phyloP scores from a whole-genome alignment of 2,888 invertebrate genomes.

The Labia minor region DNA sequence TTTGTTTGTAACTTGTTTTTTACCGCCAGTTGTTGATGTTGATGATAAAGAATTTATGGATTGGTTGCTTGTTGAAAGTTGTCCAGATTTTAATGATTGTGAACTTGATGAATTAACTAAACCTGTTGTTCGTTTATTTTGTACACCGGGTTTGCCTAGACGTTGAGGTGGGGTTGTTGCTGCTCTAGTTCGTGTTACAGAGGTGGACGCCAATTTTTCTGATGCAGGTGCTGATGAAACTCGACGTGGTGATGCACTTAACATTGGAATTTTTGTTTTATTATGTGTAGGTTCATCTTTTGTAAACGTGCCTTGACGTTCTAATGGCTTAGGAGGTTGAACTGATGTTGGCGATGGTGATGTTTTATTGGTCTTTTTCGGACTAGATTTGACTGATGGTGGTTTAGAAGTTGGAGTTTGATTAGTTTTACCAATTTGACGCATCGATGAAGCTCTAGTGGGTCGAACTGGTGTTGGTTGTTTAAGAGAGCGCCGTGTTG shows the following conservation, averaged over 20 bases:
- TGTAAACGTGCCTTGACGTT: conserved; percentile 84
- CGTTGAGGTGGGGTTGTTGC: conserved; percentile 22
- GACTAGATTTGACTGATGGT: conserved; percentile 30
- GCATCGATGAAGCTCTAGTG: conserved; percentile 31
- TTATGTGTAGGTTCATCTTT: conserved; percentile 60
- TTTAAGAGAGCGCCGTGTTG: conserved; percentile 30
- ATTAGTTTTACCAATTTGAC: conserved; percentile 32
- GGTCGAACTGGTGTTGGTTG: conserved; percentile 27
- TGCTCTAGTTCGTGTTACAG: conserved; percentile 26
- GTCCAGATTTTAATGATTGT: conserved; percentile 28
- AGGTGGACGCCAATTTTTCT: conserved; percentile 29
- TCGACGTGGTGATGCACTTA: conserved; percentile 32
- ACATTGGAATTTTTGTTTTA: conserved; percentile 32
- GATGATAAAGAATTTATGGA: conserved; percentile 43
- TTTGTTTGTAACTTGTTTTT: conserved; percentile 37
- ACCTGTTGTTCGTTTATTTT: conserved; percentile 21
- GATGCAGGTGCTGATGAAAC: conserved; percentile 23
- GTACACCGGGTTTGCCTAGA: conserved; percentile 21
- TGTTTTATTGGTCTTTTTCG: conserved; percentile 20
- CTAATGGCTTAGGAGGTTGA: conserved; percentile 41
- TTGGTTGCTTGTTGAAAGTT: conserved; percentile 50
- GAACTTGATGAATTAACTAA: conserved; percentile 18
- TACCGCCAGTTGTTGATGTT: conserved; percentile 24
- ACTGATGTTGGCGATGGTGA: conserved; percentile 35
- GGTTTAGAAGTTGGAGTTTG: conserved; percentile 30